Evolutionary conservation across 2,113 vertebrate genomes (phyloP).

Genomic region (Zosterops hypoxanthus): DNA sequence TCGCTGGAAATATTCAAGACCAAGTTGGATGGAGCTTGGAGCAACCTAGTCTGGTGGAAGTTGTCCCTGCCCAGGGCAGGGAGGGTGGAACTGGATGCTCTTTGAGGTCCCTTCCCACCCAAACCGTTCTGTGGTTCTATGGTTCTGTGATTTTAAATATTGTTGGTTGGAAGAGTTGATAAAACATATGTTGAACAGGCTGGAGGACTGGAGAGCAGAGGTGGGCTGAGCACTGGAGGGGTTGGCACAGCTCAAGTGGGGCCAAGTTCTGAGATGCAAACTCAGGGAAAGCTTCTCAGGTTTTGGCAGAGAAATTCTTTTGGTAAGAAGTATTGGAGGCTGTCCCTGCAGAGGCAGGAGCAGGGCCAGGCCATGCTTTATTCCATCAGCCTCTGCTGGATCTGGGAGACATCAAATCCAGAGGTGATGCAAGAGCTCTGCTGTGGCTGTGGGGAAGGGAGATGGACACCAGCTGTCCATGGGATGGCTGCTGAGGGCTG

Average conservation of each 20-base stretch:
- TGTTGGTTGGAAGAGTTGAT: neutral
- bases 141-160: neutral
- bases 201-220: neutral
- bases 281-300: neutral
- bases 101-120: neutral
- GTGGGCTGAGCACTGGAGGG: neutral
- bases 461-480: neutral
- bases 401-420: fast-evolving
- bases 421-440: neutral
- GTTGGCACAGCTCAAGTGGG: neutral
- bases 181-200: neutral
- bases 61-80: neutral
- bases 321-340: neutral
- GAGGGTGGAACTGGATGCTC: neutral
- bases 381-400: neutral
- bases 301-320: neutral
- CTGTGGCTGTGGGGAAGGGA: neutral
- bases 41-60: neutral
- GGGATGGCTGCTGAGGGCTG: neutral
- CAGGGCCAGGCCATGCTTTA: neutral
- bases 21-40: neutral
- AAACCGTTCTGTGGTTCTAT: neutral
- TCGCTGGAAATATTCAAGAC: neutral
- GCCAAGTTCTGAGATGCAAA: neutral
- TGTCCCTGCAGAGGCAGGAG: neutral